Conservation (phyloP, 2,888 invertebrate species). For the Parapristionchus giblindavisi region DNA sequence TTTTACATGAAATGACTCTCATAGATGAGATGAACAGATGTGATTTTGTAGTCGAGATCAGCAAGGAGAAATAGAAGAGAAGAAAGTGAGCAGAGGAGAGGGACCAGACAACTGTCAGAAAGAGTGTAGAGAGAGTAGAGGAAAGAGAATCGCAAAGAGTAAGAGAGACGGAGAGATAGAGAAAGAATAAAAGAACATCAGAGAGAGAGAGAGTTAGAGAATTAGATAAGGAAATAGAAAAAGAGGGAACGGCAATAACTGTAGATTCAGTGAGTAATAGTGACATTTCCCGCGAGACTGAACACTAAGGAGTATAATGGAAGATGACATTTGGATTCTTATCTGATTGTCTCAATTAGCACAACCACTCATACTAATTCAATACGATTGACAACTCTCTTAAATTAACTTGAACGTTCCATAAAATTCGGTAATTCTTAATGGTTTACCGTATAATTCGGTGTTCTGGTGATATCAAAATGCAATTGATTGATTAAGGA, state of each 20-base stretch:
- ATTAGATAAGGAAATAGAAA: slow-evolving; percentile 9
- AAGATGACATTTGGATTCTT: not conserved
- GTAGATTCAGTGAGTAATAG: not conserved
- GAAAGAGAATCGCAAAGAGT: not conserved
- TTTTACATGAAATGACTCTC: too few species aligned
- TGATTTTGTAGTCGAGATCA: not conserved
- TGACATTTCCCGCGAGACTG: not conserved
- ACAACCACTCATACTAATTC: too few species aligned
- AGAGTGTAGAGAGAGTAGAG: not conserved
- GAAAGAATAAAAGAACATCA: too few species aligned
- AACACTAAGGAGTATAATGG: not conserved
- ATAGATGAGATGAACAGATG: not conserved
- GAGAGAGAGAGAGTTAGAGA: slow-evolving; percentile 5
- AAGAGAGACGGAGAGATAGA: not conserved
- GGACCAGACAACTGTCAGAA: not conserved
- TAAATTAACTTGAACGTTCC: too few species aligned
- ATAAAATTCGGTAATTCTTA: too few species aligned
- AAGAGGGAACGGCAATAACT: too few species aligned
- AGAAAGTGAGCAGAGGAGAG: not conserved
- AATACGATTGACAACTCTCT: too few species aligned
- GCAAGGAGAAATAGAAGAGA: not conserved
- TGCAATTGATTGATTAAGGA: too few species aligned
- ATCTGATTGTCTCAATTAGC: slow-evolving; percentile 7
- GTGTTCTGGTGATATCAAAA: too few species aligned
- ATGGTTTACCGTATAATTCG: too few species aligned